Evolutionary conservation across 2,113 vertebrate genomes (phyloP), one percentile per base, ranked within the genome.

Genomic region (Actinemys pallida): DNA sequence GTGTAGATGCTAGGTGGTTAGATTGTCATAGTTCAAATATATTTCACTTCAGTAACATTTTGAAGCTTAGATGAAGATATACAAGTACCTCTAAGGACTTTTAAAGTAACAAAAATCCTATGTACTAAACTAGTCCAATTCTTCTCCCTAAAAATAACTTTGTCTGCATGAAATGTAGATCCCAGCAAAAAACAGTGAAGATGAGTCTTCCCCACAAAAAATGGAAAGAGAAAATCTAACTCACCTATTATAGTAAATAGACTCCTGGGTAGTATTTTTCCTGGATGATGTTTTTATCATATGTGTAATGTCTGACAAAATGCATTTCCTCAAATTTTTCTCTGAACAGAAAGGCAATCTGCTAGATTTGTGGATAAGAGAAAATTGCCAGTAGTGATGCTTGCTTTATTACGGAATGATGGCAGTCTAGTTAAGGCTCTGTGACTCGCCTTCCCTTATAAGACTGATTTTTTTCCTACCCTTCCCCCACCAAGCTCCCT

Each of bases 401-500:
- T 14, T 65, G 87, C 27, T 39, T 90, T 88, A 19, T 1, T 78
- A 0, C 10, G 13, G 39, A 89, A 14, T 78, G 49, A 3, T 39
- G 11, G 5, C 5, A 93, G 3, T 79, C 39, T 85, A 80, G 3
- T 54, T 14, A 57, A 80, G 42, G 54, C 54, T 92, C 5, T 84
- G 45, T 56, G 39, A 81, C 0, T 1, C 84, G 53, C 89, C 87
- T 93, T 75, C 7, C 59, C 81, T 84, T 76, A 75, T 35, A 90
- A 89, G 81, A 69, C 75, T 86, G 72, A 42, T 78, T 90, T 83
- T 92, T 88, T 91, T 93, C 56, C 84, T 94, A 49, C 56, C 24
- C 50, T 95, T 93, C 24, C 22, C 85, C 87, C 62, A 62, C 86
- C 11, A 80, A 8, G 88, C 82, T 86, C 93, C 47, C 25, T 91